Evolutionary conservation across 2,888 invertebrate genomes (phyloP).

Genomic region (Andrena hattorfiana): DNA sequence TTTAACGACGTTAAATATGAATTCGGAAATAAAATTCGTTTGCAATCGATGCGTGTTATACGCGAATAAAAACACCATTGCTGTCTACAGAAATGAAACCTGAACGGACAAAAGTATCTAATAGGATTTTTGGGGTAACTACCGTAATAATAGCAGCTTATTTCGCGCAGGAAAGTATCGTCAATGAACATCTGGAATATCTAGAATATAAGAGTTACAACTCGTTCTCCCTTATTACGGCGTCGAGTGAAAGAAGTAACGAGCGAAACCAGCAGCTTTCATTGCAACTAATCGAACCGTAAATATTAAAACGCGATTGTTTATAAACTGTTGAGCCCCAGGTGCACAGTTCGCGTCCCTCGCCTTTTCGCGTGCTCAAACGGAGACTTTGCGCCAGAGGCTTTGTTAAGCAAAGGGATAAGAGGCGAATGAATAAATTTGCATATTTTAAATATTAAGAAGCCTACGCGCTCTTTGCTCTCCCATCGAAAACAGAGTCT

Average conservation of each 20-base stretch:
- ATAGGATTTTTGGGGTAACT: too few relatives aligned
- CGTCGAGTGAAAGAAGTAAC: background rate
- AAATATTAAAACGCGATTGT: background rate
- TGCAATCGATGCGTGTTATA: background rate
- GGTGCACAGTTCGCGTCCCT: background rate
- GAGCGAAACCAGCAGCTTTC: background rate
- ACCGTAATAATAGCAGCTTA: too few relatives aligned
- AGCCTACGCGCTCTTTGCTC: constrained; percentile 17
- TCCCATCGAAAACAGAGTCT: constrained; percentile 5
- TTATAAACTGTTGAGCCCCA: background rate
- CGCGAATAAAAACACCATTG: too few relatives aligned
- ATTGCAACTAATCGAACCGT: background rate
- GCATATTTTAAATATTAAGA: constrained; percentile 37
- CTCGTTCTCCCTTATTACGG: background rate
- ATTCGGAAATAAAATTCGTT: background rate
- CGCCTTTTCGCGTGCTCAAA: constrained; percentile 25
- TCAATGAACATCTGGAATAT: too few relatives aligned
- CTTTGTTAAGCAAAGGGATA: background rate
- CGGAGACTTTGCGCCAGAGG: constrained; percentile 4
- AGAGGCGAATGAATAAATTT: constrained; percentile 50
- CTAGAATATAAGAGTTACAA: background rate
- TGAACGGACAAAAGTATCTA: too few relatives aligned
- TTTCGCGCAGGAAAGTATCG: too few relatives aligned
- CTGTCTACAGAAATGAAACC: too few relatives aligned
- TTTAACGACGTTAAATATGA: background rate